Conservation (phyloP, 2,797 vertebrate genomes). For the Orientallactaga sibirica region DNA sequence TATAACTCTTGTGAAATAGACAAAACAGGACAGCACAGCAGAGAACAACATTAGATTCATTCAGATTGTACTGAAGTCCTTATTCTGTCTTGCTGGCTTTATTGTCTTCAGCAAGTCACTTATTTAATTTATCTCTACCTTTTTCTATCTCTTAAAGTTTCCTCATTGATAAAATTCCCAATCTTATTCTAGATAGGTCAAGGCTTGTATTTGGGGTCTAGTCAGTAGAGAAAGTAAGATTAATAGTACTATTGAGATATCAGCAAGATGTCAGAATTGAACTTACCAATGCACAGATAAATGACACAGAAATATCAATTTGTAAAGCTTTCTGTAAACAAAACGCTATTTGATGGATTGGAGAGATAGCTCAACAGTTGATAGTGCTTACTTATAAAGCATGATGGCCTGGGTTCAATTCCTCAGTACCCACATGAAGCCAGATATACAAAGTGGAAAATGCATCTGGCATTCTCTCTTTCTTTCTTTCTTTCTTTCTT, state of each 20-base stretch:
- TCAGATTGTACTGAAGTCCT: not conserved
- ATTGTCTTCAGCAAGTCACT: not conserved
- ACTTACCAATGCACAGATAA: not conserved
- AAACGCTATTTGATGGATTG: not conserved
- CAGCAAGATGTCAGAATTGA: not conserved
- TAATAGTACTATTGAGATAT: not conserved
- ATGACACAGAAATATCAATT: not conserved
- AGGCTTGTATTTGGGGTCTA: not conserved
- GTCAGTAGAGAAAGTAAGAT: conserved; percentile 47
- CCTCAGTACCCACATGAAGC: too few species aligned
- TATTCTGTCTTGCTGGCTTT: not conserved
- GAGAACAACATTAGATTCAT: conserved; percentile 13
- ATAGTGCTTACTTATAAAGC: too few species aligned
- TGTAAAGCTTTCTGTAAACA: not conserved
- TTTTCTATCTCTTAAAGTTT: conserved; percentile 47
- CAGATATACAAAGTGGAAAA: too few species aligned
- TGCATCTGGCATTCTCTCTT: too few species aligned
- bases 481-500: too few species aligned
- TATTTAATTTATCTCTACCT: not conserved
- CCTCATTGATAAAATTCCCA: conserved; percentile 21
- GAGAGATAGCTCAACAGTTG: too few species aligned
- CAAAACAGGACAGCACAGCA: conserved; percentile 1
- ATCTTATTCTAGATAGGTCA: not conserved
- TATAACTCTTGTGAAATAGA: conserved; percentile 14
- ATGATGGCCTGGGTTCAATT: too few species aligned